Base-by-base conservation (phyloP, 2,888 invertebrate species). In the Torymus tubicola region DNA sequence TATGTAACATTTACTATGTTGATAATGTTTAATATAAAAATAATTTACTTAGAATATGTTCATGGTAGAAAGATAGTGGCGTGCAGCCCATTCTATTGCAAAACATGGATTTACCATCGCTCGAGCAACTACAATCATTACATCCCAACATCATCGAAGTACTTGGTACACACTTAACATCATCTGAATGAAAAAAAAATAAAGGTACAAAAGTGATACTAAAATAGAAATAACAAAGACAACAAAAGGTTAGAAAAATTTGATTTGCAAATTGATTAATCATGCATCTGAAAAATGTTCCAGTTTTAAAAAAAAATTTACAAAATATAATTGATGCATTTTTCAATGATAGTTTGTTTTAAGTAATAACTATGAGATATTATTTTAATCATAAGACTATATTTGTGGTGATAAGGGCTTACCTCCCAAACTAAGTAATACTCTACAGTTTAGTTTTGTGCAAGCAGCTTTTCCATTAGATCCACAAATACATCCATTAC, bases 401-500 rank as follows among this genome's bases (percentile, higher is more conserved):
- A 3, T 24, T 24, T 3, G 24, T 24, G 3, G 3, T 2, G 24
- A 24, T 3, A n/a, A n/a, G n/a, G 24, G 3, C 3, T 24, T 24
- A 24, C 24, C 24, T 24, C 24, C 24, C 2, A 24, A 24, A 3
- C 24, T 24, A 3, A 2, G 24, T 3, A 24, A 24, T 24, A 2
- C 3, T 24, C 3, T 24, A 53, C 86, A 85, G 1, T 12, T 31
- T 75, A 81, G 82, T 42, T 42, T 80, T 11, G 85, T 85, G 63
- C 86, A 86, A 8, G 75, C 78, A 0, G 78, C 63, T 18, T 53
- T 42, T 18, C 93, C 92, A 16, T 72, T 55, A 1, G 11, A 13
- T 2, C 64, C 60, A 85, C 93, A 93, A 18, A 92, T 91, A 85
- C 93, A 93, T 86, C 91, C 92, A 84, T 93, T 93, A 87, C 93